A percentile compares a stretch with the other conserved stretches of the same genome.
Evolutionary conservation across 2,797 vertebrate species (phyloP).

Genomic region (Pantherophis vulpinus): DNA sequence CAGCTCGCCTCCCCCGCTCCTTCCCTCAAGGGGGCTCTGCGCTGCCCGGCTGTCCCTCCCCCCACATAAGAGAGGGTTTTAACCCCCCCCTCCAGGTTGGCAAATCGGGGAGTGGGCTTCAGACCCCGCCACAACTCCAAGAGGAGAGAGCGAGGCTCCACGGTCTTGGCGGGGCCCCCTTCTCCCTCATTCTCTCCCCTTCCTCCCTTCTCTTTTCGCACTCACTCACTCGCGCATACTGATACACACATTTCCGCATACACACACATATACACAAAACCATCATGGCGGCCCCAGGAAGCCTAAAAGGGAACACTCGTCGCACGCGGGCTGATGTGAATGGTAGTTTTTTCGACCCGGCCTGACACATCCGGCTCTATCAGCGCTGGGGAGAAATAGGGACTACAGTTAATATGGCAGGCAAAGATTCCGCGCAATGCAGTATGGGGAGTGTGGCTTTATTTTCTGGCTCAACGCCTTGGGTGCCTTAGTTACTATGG

Average conservation of each 20-base stretch:
- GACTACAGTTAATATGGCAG: slow-evolving; percentile 61
- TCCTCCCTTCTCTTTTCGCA: not conserved
- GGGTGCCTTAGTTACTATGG: not conserved
- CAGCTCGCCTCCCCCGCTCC: not conserved
- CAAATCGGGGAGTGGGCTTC: not conserved
- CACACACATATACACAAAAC: slow-evolving; percentile 22
- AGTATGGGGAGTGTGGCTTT: slow-evolving; percentile 56
- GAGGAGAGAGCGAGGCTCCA: not conserved
- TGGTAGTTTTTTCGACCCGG: slow-evolving; percentile 47
- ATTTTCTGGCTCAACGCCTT: not conserved
- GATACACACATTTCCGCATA: slow-evolving; percentile 7
- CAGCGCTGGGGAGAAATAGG: slow-evolving; percentile 17
- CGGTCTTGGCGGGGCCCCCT: not conserved
- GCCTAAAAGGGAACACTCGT: slow-evolving; percentile 2
- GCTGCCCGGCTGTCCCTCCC: slow-evolving; percentile 21
- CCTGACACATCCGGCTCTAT: slow-evolving; percentile 26
- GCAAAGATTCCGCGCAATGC: slow-evolving; percentile 23
- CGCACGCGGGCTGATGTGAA: slow-evolving; percentile 53
- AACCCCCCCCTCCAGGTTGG: not conserved
- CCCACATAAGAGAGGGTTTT: slow-evolving; percentile 25
- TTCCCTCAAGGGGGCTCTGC: slow-evolving; percentile 19
- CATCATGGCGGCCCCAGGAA: slow-evolving; percentile 32
- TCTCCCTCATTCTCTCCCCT: slow-evolving; percentile 15
- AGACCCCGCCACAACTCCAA: not conserved
- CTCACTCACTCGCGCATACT: slow-evolving; percentile 16